phyloP scores from a whole-genome alignment of 2,888 invertebrate genomes.

The Ditula angustiorana region DNA sequence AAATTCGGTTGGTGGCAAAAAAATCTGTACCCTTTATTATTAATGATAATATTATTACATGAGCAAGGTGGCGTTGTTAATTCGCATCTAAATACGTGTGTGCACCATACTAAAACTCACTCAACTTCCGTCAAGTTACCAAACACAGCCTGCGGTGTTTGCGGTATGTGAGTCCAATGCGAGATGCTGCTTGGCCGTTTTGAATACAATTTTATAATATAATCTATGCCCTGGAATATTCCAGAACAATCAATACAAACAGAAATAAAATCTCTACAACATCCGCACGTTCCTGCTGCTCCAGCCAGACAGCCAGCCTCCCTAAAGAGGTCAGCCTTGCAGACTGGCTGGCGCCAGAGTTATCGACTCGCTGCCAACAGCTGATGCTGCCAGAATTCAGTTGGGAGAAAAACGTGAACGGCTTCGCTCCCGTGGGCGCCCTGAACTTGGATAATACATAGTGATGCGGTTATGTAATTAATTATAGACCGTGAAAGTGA shows the following conservation, averaged over 20 bases:
- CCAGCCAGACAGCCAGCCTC: conserved; percentile 53
- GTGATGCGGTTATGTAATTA: background rate
- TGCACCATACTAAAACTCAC: too few relatives aligned
- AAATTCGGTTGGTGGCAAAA: too few relatives aligned
- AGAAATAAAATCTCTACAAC: background rate
- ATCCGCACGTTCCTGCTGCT: background rate
- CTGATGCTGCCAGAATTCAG: conserved; percentile 75
- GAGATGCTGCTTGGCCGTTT: too few relatives aligned
- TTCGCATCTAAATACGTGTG: too few relatives aligned
- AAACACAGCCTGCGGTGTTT: too few relatives aligned
- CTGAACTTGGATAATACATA: background rate
- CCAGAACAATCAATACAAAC: background rate
- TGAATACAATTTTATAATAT: too few relatives aligned
- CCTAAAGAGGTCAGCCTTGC: conserved; percentile 66
- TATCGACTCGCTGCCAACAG: conserved; percentile 77
- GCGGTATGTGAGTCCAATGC: too few relatives aligned
- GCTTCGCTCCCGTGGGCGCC: conserved; percentile 51
- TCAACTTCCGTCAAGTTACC: too few relatives aligned
- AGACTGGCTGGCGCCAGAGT: conserved; percentile 77
- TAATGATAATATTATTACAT: too few relatives aligned
- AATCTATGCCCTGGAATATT: background rate
- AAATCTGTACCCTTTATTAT: too few relatives aligned
- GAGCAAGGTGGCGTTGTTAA: too few relatives aligned
- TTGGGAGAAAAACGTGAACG: conserved; percentile 56
- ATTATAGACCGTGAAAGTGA: conserved; percentile 1